Base-by-base conservation (phyloP, 1,140 invertebrate genomes). In the Neomicropteryx cornuta region DNA sequence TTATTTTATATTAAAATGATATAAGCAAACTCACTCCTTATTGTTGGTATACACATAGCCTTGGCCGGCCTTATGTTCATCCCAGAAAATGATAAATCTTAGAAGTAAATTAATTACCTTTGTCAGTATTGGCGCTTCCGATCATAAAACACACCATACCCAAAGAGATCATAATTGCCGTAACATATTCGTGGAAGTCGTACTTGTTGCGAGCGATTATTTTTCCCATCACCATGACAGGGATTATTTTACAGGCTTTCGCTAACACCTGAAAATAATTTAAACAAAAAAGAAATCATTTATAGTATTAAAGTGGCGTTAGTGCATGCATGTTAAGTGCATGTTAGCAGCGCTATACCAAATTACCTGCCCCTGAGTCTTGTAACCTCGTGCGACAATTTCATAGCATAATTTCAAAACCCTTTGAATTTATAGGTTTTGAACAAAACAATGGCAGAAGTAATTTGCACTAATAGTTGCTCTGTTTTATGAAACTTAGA, bases 221-320 rank as follows among this genome's bases (percentile, higher is more conserved):
- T 71, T 90, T 93, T 18, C 96, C 94, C 91, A 97, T 96, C 49
- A 97, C 62, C 93, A 98, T 97, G 5, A 97, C 93, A n/a, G 92
- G 90, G 48, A 97, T 93, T 39, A 94, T 81, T 70, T 94, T 94
- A 20, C 83, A 88, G 18, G 92, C 89, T 66, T 97, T 97, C 3
- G 91, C 89, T 39, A 97, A 61, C 35, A 95, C 89, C 81, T 87
- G 49, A 44, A 64, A 57, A 36, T 30, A 0, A 14, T 18, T 29
- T 18, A 5, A 8, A 39, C 11, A n/a, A n/a, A n/a, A n/a, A n/a
- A n/a, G n/a, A n/a, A 8, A 27, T 27, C 23, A 27, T 27, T 13
- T 8, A 13, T 27, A 8, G 13, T 27, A 8, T 8, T 27, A 13
- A 27, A 27, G 8, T 8, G 8, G 23, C 8, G 13, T 8, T 8